A percentile compares a stretch with the other conserved stretches of the same genome.
phyloP scores from a whole-genome alignment of 2,113 vertebrate species.

The Cathartes aura region DNA sequence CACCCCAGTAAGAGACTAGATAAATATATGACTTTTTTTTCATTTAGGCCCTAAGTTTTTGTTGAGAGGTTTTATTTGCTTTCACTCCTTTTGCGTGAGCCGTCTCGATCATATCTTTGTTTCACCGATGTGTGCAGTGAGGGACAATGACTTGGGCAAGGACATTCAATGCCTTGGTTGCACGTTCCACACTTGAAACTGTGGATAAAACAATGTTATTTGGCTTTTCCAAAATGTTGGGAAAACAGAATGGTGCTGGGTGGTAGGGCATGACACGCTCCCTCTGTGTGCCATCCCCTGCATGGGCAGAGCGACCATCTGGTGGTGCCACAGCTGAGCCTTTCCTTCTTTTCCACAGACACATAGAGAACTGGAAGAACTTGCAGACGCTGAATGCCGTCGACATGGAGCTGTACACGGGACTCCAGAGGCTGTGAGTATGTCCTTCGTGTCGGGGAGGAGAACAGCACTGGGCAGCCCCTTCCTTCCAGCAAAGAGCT shows the following conservation, averaged over 20 bases:
- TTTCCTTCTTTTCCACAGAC: constrained; percentile 81
- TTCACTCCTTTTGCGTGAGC: not conserved
- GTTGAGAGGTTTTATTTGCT: not conserved
- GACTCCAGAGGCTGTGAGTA: constrained; percentile 97
- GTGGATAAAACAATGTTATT: not conserved
- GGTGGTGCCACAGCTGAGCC: not conserved
- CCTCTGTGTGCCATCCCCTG: not conserved
- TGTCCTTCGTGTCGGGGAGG: fast-evolving
- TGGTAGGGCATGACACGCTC: not conserved
- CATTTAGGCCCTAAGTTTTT: not conserved
- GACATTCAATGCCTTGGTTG: not conserved
- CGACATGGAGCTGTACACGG: constrained; percentile 98
- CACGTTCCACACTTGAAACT: fast-evolving
- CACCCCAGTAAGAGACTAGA: not conserved
- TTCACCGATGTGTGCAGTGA: not conserved
- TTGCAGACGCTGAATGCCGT: constrained; percentile 92
- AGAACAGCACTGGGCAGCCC: not conserved
- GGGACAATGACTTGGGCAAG: not conserved
- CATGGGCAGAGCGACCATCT: not conserved
- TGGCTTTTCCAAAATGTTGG: not conserved
- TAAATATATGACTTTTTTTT: not conserved
- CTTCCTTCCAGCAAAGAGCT: not conserved
- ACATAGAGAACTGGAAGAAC: constrained; percentile 97
- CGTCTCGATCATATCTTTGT: fast-evolving
- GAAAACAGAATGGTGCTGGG: not conserved